phyloP scores from a whole-genome alignment of 2,797 vertebrate species.

The Anabacerthia variegaticeps region DNA sequence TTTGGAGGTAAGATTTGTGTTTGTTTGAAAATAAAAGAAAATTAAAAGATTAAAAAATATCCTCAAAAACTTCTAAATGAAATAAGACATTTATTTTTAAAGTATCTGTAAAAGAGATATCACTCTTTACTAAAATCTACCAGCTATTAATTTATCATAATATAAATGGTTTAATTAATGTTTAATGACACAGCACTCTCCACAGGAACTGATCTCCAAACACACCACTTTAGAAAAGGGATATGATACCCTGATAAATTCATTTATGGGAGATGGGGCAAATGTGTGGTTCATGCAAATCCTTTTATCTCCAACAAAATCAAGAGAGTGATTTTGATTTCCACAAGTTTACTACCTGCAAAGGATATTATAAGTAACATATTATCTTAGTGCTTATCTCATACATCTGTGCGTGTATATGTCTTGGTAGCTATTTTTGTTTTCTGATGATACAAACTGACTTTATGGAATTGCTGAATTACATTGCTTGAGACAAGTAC shows the following conservation, averaged over 20 bases:
- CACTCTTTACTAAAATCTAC: background rate
- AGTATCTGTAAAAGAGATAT: background rate
- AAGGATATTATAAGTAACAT: background rate
- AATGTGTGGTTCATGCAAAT: background rate
- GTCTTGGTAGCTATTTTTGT: background rate
- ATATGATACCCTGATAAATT: background rate
- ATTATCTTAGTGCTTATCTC: background rate
- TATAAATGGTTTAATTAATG: slow-evolving; percentile 7
- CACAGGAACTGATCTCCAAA: background rate
- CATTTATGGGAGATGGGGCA: background rate
- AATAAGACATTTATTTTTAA: slow-evolving; percentile 12
- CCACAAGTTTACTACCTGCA: background rate
- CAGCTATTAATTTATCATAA: slow-evolving; percentile 20
- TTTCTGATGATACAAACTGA: background rate
- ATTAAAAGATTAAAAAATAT: background rate
- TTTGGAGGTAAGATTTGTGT: background rate
- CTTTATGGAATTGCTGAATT: background rate
- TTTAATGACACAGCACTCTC: slow-evolving; percentile 7
- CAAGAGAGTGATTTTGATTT: background rate
- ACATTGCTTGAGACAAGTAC: background rate
- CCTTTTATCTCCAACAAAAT: background rate
- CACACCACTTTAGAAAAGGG: background rate
- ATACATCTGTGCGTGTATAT: background rate
- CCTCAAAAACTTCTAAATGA: background rate
- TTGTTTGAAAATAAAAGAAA: background rate